Evolutionary conservation across 2,797 vertebrate genomes (phyloP).

Genomic region (Micrastur ruficollis): DNA sequence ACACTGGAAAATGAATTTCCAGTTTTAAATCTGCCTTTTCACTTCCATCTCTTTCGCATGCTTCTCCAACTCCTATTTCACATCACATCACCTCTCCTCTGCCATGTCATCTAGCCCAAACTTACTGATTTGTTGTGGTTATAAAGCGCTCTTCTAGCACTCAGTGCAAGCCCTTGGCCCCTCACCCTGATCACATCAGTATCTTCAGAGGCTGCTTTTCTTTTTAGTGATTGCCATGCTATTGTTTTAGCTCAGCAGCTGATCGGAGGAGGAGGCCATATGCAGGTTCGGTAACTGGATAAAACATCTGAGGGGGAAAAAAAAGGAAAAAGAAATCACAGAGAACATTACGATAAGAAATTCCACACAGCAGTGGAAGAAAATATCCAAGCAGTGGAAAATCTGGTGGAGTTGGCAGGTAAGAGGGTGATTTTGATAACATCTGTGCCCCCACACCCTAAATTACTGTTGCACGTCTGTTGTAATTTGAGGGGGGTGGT

Average conservation of each 20-base stretch:
- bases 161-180: neutral
- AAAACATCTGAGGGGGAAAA: neutral
- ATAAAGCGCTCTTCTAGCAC: neutral
- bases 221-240: neutral
- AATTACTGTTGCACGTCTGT: neutral
- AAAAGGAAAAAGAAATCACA: neutral
- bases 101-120: neutral
- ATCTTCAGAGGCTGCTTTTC: neutral
- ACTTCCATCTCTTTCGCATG: neutral
- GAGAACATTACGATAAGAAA: neutral
- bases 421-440: constrained; percentile 36
- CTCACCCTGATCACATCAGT: neutral
- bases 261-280: neutral
- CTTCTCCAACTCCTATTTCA: neutral
- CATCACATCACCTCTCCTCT: neutral
- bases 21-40: neutral
- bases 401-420: constrained; percentile 3
- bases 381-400: constrained; percentile 15
- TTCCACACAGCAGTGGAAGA: constrained; percentile 9
- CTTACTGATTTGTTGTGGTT: neutral
- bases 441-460: neutral
- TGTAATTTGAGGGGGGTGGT: neutral
- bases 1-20: neutral
- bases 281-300: neutral
- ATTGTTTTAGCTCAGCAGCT: neutral